Base-by-base conservation (phyloP, 2,797 vertebrate genomes). In the Girardinus metallicus region DNA sequence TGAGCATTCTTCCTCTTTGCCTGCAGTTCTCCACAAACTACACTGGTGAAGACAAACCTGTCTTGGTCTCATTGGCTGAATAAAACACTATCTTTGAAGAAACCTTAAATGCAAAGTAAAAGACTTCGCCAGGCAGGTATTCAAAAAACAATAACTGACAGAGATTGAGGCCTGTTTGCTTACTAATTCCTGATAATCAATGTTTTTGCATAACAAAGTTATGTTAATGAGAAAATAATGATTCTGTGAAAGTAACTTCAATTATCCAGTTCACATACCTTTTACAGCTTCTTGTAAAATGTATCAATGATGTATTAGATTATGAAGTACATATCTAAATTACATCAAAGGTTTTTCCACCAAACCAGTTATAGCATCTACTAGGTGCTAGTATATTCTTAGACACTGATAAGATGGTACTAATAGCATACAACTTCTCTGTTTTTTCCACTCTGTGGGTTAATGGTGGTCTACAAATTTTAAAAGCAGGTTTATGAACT, bases 261-360 rank as follows among this genome's bases (percentile, higher is more conserved):
- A 13, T 36, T 66, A 73, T 60, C 64, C n/a, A 64, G 72, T 9
- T 39, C 49, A 60, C 62, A 34, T 60, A 53, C 51, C 71, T 83
- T 74, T 57, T 36, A 13, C 26, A 39, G 12, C 2, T 53, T 74
- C 34, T 74, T 36, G 11, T 15, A 49, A 49, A 39, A 15, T n/a
- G 18, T 44, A 41, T 23, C 18, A 13, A 15, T 76, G 7, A 64
- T 36, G 16, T 15, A 26, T 8, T 41, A 31, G 9, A 21, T 31
- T 31, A 13, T 43, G 13, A 9, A 66, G 34, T 21, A 23, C 62
- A 66, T 9, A 23, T 66, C 18, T 39, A 36, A 21, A 18, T 66
- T 39, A 39, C 60, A 66, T 26, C 36, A 68, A 39, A 23, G 34
- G 9, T 23, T 41, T 66, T 66, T 11, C 8, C 18, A 41, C 10